A percentile compares a stretch with the other conserved stretches of the same genome.
Evolutionary conservation across 1,140 invertebrate genomes (phyloP).

Genomic region (Hypothenemus hampei): DNA sequence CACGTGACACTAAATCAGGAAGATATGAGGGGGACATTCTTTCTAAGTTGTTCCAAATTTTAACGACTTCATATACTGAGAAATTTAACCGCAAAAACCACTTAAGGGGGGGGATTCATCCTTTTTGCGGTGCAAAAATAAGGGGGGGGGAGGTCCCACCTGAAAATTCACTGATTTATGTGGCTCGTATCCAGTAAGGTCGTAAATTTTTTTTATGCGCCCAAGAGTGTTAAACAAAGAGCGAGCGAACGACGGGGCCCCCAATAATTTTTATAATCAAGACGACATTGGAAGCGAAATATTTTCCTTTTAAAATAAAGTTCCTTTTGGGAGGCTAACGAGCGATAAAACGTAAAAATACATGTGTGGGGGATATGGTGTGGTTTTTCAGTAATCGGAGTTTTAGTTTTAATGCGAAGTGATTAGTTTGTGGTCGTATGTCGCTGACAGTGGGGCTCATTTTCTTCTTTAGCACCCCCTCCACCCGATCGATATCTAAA

Average conservation of each 20-base stretch:
- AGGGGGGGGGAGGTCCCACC: too few relatives aligned
- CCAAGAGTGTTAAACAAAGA: too few relatives aligned
- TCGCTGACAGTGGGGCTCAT: neutral
- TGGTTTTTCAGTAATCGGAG: neutral
- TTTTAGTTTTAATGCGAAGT: neutral
- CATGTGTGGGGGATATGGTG: neutral
- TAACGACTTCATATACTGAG: slow-evolving; percentile 12
- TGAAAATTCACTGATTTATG: slow-evolving; percentile 13
- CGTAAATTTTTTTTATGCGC: slow-evolving; percentile 8
- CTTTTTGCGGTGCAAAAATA: too few relatives aligned
- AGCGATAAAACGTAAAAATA: slow-evolving; percentile 6
- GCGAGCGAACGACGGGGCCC: too few relatives aligned
- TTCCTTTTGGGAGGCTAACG: neutral
- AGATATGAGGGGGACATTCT: too few relatives aligned
- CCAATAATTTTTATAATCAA: slow-evolving; percentile 3
- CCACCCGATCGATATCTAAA: neutral
- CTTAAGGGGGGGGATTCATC: too few relatives aligned
- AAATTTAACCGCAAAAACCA: slow-evolving; percentile 14
- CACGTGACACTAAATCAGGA: too few relatives aligned
- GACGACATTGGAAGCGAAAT: neutral
- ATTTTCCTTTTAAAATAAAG: slow-evolving; percentile 1
- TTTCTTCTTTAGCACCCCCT: neutral
- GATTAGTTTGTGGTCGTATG: neutral
- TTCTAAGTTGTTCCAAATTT: slow-evolving; percentile 12
- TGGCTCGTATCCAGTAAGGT: neutral